phyloP scores from a whole-genome alignment of 2,113 vertebrate genomes.

The Callipepla squamata region DNA sequence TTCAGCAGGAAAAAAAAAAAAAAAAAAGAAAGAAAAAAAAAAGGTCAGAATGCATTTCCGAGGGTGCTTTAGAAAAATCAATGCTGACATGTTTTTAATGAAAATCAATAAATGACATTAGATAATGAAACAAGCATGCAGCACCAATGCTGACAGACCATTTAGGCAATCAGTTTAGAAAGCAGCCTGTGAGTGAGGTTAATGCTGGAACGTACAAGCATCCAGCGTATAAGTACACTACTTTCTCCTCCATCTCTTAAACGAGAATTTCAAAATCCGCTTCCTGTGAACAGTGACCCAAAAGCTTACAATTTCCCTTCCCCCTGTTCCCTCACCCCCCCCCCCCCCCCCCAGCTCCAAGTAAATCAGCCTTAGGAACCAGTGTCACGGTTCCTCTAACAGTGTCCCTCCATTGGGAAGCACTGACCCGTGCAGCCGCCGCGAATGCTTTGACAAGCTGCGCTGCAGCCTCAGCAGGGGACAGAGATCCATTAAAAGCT shows the following conservation, averaged over 20 bases:
- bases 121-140: constrained; percentile 38
- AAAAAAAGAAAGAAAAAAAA: constrained; percentile 10
- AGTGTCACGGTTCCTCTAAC: background rate
- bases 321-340: background rate
- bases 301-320: background rate
- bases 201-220: fast-evolving
- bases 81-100: constrained; percentile 61
- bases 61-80: constrained; percentile 57
- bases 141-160: background rate
- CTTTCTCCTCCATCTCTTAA: background rate
- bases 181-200: background rate
- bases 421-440: constrained; percentile 66
- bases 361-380: constrained; percentile 43
- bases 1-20: background rate
- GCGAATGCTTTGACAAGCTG: constrained; percentile 73
- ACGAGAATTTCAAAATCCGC: background rate
- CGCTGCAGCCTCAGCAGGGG: constrained; percentile 66
- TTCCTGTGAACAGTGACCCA: background rate
- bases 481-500: constrained; percentile 53
- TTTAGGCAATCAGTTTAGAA: background rate
- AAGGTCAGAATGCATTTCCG: constrained; percentile 48
- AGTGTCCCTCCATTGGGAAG: constrained; percentile 42
- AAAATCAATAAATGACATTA: constrained; percentile 62
- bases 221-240: background rate
- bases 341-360: too few species aligned